phyloP scores from a whole-genome alignment of 2,113 vertebrate genomes.

The Cinclus mexicanus region DNA sequence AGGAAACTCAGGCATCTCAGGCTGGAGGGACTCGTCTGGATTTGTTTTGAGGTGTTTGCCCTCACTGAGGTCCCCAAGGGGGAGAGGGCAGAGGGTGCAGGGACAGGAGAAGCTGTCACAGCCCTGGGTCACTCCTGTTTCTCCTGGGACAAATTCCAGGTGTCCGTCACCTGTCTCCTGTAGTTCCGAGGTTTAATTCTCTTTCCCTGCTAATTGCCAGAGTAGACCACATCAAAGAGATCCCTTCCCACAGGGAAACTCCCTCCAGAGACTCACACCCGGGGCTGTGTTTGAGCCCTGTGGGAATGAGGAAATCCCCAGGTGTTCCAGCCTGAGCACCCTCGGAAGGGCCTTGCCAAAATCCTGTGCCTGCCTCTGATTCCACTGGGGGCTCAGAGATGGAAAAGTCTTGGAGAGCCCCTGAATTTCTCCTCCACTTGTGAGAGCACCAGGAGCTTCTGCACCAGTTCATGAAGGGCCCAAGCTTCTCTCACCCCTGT shows the following conservation, averaged over 20 bases:
- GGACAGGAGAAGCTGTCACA: rapidly evolving
- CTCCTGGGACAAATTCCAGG: neutral
- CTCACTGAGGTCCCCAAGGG: neutral
- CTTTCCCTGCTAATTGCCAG: constrained; percentile 14
- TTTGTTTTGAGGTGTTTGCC: rapidly evolving
- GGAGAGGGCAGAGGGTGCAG: neutral
- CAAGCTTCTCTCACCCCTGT: neutral
- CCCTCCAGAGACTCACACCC: neutral
- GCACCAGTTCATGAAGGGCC: rapidly evolving
- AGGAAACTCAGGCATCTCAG: rapidly evolving
- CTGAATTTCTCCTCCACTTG: neutral
- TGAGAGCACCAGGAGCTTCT: neutral
- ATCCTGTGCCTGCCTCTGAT: too few species aligned
- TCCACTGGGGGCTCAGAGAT: neutral
- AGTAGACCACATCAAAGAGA: constrained; percentile 43
- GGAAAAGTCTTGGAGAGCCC: neutral
- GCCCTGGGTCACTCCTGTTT: neutral
- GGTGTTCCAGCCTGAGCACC: neutral
- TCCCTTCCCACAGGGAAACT: neutral
- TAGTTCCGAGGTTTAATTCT: neutral
- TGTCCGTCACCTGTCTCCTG: neutral
- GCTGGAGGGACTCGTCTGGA: neutral
- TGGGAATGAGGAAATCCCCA: neutral
- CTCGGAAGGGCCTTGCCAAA: neutral
- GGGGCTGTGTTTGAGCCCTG: neutral